These are phyloP conservation scores for Cephus pygmeus DNA, from an alignment of 2,888 invertebrate genomes.

Conservation along the genomic window DNA sequence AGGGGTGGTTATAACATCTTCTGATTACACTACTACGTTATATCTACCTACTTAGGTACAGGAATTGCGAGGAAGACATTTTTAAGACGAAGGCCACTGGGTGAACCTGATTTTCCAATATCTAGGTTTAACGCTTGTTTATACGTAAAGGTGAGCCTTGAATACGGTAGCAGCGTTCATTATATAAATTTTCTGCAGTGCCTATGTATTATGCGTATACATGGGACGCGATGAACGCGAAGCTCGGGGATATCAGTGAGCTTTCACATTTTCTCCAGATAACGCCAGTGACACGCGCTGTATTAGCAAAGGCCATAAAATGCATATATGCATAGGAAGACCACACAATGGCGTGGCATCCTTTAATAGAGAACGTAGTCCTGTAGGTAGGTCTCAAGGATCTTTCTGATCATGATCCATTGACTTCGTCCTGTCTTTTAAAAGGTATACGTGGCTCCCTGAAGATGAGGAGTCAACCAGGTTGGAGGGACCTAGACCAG, in stretches of 20 bases:
- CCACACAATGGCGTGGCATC: neutral
- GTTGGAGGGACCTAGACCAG: constrained; percentile 77
- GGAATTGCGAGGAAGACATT: neutral
- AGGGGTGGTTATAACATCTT: neutral
- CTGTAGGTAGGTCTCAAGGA: neutral
- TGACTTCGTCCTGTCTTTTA: neutral
- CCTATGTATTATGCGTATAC: neutral
- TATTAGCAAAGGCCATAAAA: neutral
- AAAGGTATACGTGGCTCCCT: constrained; percentile 79
- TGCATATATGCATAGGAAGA: no score
- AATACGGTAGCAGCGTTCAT: neutral
- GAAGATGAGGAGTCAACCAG: constrained; percentile 80
- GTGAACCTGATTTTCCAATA: neutral
- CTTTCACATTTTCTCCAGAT: constrained; percentile 42
- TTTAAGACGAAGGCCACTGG: neutral
- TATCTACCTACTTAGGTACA: neutral
- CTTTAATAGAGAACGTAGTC: neutral
- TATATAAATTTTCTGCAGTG: neutral
- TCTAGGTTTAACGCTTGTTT: neutral
- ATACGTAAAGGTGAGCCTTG: neutral
- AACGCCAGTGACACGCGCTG: constrained; percentile 42
- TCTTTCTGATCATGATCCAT: neutral
- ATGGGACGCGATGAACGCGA: neutral
- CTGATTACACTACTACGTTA: neutral
- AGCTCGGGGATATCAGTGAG: neutral